Conservation (phyloP, 2,113 vertebrate genomes). For the Chaenocephalus aceratus region DNA sequence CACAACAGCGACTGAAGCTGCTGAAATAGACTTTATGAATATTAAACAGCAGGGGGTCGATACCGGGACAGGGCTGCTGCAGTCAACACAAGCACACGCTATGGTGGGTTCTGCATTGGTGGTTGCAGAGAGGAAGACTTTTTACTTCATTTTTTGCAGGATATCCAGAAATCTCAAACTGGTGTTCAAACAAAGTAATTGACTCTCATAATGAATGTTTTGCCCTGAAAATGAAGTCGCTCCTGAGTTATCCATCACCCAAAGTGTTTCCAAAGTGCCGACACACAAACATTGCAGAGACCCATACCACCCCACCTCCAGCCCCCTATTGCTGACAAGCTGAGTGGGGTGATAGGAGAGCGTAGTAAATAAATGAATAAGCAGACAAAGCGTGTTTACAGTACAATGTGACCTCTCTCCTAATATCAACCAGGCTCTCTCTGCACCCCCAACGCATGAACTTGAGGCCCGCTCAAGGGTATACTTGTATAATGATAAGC, state of each 20-base stretch:
- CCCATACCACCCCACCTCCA: conserved; percentile 52
- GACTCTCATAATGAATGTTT: conserved; percentile 50
- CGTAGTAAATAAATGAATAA: conserved; percentile 84
- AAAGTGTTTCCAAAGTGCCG: conserved; percentile 50
- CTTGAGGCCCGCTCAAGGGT: conserved; percentile 84
- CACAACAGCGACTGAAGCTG: conserved; percentile 68
- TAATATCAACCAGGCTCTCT: conserved; percentile 73
- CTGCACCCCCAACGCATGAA: conserved; percentile 77
- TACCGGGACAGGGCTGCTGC: conserved; percentile 66
- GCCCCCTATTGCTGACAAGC: conserved; percentile 72
- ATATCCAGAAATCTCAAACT: conserved; percentile 31
- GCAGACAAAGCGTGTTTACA: conserved; percentile 83
- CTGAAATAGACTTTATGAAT: conserved; percentile 88
- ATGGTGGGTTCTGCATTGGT: conserved; percentile 30
- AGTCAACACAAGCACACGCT: conserved; percentile 59
- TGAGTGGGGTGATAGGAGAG: conserved; percentile 69
- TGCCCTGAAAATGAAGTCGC: conserved; percentile 29
- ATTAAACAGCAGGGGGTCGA: conserved; percentile 83
- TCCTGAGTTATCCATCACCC: conserved; percentile 54
- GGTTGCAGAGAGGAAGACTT: conserved; percentile 1
- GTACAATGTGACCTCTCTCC: conserved; percentile 83
- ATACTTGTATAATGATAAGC: conserved; percentile 80
- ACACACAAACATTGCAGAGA: conserved; percentile 51
- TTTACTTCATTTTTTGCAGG: background rate
- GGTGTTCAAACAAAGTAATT: conserved; percentile 52